Evolutionary conservation across 2,113 vertebrate genomes (phyloP).

Genomic region (Hippocampus mohnikei): DNA sequence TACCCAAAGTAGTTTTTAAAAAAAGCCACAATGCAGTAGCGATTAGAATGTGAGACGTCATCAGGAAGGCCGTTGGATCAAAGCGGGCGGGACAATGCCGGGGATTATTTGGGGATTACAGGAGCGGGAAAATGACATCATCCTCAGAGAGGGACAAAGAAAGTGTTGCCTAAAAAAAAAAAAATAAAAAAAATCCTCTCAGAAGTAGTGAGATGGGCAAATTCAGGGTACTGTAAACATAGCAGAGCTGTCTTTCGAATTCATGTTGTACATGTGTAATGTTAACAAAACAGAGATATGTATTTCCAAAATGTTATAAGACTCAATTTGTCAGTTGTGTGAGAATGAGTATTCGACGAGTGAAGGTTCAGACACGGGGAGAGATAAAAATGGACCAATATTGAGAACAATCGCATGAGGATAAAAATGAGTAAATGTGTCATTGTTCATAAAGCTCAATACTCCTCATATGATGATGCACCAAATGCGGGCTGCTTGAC

Average conservation of each 20-base stretch:
- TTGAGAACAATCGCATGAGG: too few relatives aligned
- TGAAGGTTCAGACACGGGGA: too few relatives aligned
- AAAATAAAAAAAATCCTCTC: slow-evolving; percentile 36
- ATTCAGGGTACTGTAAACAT: not conserved
- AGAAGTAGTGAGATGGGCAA: slow-evolving; percentile 30
- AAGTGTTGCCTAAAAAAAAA: slow-evolving; percentile 78
- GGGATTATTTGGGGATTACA: slow-evolving; percentile 69
- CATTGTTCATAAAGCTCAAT: too few relatives aligned
- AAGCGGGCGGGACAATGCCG: slow-evolving; percentile 65
- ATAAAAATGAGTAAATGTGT: too few relatives aligned
- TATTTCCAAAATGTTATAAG: too few relatives aligned
- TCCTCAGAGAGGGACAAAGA: slow-evolving; percentile 76
- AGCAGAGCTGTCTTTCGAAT: not conserved
- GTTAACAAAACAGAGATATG: too few relatives aligned
- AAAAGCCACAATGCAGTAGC: not conserved
- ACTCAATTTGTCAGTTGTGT: too few relatives aligned
- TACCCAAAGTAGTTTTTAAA: not conserved
- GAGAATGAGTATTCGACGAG: too few relatives aligned
- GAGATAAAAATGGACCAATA: too few relatives aligned
- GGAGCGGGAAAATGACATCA: slow-evolving; percentile 68
- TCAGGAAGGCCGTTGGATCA: not conserved
- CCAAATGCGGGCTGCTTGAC: too few relatives aligned
- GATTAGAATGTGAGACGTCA: not conserved
- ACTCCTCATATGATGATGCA: too few relatives aligned
- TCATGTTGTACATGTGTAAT: not conserved